Evolutionary conservation across 2,888 invertebrate species (phyloP).

Genomic region (Phyllotreta striolata): DNA sequence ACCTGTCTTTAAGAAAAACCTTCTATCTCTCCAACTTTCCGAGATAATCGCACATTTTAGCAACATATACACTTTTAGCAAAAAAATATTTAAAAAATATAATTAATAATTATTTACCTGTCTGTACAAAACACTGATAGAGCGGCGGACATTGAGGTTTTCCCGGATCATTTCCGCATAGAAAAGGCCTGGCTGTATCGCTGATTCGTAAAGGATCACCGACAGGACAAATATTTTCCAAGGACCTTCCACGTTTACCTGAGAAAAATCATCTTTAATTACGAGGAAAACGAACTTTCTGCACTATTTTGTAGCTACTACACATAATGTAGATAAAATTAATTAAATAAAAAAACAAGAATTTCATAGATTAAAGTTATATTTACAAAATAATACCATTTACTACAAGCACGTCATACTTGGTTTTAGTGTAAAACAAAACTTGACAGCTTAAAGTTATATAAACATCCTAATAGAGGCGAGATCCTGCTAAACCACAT

Average conservation of each 20-base stretch:
- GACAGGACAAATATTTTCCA: conserved; percentile 80
- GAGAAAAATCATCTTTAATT: conserved; percentile 32
- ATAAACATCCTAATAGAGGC: too few species aligned
- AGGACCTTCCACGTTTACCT: conserved; percentile 79
- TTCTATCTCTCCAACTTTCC: too few species aligned
- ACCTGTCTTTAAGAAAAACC: too few species aligned
- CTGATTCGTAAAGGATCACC: conserved; percentile 76
- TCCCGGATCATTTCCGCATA: conserved; percentile 82
- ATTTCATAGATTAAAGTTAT: too few species aligned
- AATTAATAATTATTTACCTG: conserved; percentile 63
- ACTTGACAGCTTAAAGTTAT: too few species aligned
- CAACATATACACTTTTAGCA: too few species aligned
- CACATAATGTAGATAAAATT: background rate
- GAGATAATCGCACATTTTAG: too few species aligned
- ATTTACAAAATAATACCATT: conserved; percentile 18
- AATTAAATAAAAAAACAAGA: conserved; percentile 6
- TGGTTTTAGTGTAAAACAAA: too few species aligned
- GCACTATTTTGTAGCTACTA: too few species aligned
- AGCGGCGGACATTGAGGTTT: conserved; percentile 86
- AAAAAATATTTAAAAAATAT: too few species aligned
- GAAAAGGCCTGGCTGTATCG: conserved; percentile 79
- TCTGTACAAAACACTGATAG: conserved; percentile 81
- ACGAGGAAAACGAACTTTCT: background rate
- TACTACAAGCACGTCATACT: conserved; percentile 60
- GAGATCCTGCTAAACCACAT: background rate